Evolutionary conservation across 2,113 vertebrate genomes (phyloP).

Genomic region (Halichoerus grypus): DNA sequence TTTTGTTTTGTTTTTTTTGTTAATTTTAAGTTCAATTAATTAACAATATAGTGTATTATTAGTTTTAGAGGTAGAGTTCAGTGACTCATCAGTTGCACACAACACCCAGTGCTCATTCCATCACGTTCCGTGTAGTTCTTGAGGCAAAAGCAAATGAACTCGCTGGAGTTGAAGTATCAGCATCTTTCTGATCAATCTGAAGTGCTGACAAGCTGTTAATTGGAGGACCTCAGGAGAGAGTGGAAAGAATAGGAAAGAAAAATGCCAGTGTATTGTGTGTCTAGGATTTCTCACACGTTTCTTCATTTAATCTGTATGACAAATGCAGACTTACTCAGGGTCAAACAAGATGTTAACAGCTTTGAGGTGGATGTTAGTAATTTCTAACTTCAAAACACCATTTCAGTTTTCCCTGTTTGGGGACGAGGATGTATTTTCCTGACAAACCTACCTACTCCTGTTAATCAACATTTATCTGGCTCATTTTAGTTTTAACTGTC

Average conservation of each 20-base stretch:
- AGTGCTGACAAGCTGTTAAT: not conserved
- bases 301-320: not conserved
- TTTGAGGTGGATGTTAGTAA: not conserved
- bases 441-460: not conserved
- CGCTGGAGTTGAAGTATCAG: accelerated
- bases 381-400: not conserved
- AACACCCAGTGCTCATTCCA: too few species aligned
- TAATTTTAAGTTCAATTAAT: too few species aligned
- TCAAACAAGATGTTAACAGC: not conserved
- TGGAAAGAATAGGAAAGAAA: not conserved
- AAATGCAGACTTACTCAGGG: not conserved
- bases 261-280: not conserved
- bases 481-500: not conserved
- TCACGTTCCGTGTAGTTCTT: too few species aligned
- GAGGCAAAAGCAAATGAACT: not conserved
- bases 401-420: not conserved
- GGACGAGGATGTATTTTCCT: not conserved
- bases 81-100: too few species aligned
- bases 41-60: too few species aligned
- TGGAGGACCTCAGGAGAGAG: not conserved
- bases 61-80: too few species aligned
- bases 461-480: not conserved
- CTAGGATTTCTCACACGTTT: not conserved
- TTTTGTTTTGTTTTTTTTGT: too few species aligned
- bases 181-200: not conserved